These are phyloP conservation scores for Paramormyrops hopkinsi DNA, from an alignment of 2,797 vertebrate genomes.

Conservation along the genomic window DNA sequence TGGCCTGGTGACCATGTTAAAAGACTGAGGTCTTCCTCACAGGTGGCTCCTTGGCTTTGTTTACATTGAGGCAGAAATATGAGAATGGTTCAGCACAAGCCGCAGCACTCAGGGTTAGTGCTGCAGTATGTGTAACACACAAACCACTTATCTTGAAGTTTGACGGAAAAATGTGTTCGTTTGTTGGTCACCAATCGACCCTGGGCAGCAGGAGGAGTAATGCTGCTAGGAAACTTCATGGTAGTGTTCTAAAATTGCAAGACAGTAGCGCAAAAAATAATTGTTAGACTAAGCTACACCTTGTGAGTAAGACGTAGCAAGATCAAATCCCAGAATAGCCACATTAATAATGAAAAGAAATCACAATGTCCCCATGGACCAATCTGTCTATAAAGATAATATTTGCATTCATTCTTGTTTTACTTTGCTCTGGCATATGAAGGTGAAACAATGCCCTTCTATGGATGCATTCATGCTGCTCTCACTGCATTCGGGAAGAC, in stretches of 20 bases:
- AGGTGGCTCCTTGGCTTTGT: conserved; percentile 23
- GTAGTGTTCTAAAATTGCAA: not conserved
- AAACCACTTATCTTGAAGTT: conserved; percentile 10
- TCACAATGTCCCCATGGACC: not conserved
- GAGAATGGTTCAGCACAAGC: not conserved
- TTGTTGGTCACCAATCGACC: not conserved
- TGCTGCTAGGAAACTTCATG: not conserved
- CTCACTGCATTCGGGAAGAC: not conserved
- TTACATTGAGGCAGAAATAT: not conserved
- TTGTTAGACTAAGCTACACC: not conserved
- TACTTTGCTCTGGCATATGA: not conserved
- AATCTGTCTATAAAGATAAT: not conserved
- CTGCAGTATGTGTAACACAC: conserved; percentile 26
- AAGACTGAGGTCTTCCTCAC: conserved; percentile 45
- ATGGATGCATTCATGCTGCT: not conserved
- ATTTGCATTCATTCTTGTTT: not conserved
- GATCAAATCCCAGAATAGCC: not conserved
- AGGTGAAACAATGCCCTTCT: not conserved
- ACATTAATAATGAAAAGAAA: not conserved
- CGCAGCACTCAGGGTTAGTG: conserved; percentile 25
- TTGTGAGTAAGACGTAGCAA: not conserved
- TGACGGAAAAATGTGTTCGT: not conserved
- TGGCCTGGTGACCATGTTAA: conserved; percentile 62
- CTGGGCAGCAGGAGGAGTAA: not conserved
- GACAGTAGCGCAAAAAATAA: not conserved